A percentile compares a stretch with the other conserved stretches of the same genome.
These are phyloP conservation scores for Troides oblongomaculatus DNA, from an alignment of 2,888 invertebrate species.

Conservation along the genomic window DNA sequence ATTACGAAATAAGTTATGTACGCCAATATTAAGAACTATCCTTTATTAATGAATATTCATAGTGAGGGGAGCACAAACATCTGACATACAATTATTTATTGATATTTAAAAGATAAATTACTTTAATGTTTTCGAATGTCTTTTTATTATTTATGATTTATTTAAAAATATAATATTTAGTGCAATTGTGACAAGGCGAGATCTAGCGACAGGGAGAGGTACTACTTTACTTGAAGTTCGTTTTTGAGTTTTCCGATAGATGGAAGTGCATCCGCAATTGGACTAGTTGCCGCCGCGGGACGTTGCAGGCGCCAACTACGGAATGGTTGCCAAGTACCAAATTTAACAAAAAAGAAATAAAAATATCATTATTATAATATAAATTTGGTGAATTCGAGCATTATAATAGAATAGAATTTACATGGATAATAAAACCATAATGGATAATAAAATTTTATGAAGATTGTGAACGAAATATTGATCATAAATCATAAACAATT, in stretches of 20 bases:
- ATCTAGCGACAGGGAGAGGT: conserved; percentile 1
- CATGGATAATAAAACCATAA: neutral
- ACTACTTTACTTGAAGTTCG: neutral
- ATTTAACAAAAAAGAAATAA: neutral
- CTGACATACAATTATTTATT: too few species aligned
- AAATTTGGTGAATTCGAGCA: neutral
- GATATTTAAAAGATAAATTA: too few species aligned
- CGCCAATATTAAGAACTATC: too few species aligned
- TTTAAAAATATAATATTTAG: neutral
- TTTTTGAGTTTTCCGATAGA: conserved; percentile 2
- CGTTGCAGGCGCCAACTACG: neutral
- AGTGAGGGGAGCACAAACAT: too few species aligned
- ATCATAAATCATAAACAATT: neutral
- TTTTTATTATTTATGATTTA: neutral
- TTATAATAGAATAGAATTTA: neutral
- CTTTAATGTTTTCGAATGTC: too few species aligned
- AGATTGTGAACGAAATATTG: neutral
- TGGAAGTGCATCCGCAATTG: neutral
- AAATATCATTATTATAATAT: neutral
- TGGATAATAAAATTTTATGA: neutral
- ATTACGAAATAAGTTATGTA: too few species aligned
- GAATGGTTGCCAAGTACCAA: neutral
- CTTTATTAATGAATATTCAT: too few species aligned
- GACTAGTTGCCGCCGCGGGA: neutral
- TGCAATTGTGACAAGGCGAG: neutral